Conservation (phyloP, 1,140 invertebrate genomes). For the Melipona quadrifasciata region DNA sequence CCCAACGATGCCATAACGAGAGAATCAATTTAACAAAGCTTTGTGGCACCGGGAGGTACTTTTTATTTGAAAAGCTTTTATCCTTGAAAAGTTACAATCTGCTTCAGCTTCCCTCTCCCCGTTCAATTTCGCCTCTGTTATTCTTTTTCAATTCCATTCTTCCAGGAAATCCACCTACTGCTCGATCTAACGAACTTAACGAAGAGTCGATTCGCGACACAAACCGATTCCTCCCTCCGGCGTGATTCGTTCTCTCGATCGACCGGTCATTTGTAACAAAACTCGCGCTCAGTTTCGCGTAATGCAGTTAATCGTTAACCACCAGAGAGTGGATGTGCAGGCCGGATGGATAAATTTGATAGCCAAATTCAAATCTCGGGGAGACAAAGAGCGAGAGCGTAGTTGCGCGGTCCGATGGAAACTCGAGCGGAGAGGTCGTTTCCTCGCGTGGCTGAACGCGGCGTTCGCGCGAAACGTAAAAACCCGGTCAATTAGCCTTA, state of each 20-base stretch:
- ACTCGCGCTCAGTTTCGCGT: not conserved
- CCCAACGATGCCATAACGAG: not conserved
- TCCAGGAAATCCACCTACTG: not conserved
- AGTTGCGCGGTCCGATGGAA: not conserved
- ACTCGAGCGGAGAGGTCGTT: not conserved
- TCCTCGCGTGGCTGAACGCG: not conserved
- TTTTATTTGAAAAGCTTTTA: not conserved
- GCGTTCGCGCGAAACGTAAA: not conserved
- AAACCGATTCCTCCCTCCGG: not conserved
- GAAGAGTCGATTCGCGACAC: not conserved
- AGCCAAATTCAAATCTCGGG: not conserved
- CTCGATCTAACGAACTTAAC: not conserved
- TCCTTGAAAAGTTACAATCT: not conserved
- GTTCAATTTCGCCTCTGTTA: not conserved
- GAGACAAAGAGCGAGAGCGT: too few species aligned
- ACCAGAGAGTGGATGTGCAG: too few species aligned
- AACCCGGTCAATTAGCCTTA: constrained; percentile 8
- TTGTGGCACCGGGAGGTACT: not conserved
- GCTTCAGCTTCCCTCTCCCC: not conserved
- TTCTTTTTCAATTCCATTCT: not conserved
- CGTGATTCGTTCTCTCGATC: not conserved
- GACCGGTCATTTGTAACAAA: constrained; percentile 21
- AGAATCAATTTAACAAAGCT: not conserved
- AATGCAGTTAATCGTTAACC: not conserved
- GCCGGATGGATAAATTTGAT: not conserved